Percentiles rank a stretch among this genome's conserved stretches.
These are phyloP conservation scores for Phycodurus eques DNA, from an alignment of 2,113 vertebrate genomes.

Conservation along the genomic window DNA sequence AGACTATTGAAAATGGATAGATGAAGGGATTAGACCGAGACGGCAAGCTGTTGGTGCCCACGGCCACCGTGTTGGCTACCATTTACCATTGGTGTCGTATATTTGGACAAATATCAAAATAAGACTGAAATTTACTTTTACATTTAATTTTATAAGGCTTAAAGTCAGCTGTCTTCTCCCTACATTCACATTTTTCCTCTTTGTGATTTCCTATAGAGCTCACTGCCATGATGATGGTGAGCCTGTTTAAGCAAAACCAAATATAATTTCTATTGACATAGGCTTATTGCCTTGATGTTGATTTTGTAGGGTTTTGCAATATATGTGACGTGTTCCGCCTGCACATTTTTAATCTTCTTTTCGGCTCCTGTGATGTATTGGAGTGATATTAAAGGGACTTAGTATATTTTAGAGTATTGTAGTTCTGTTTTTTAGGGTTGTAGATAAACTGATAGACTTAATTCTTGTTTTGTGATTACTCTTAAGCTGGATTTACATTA, in stretches of 20 bases:
- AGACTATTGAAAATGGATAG: too few relatives aligned
- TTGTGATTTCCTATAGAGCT: conserved; percentile 32
- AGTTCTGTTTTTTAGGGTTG: neutral
- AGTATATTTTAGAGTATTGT: neutral
- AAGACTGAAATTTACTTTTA: neutral
- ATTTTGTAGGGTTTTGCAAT: conserved; percentile 65
- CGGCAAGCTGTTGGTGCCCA: neutral
- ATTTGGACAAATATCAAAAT: neutral
- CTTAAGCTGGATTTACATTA: neutral
- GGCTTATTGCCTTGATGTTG: conserved; percentile 65
- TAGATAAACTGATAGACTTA: neutral
- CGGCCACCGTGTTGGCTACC: neutral
- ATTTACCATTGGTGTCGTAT: neutral
- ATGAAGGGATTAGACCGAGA: neutral
- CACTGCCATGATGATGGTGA: conserved; percentile 52
- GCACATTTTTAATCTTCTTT: conserved; percentile 66
- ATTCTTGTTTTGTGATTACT: too few relatives aligned
- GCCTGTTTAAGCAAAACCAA: conserved; percentile 69
- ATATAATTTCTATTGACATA: conserved; percentile 74
- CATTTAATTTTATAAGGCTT: neutral
- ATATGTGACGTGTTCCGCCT: conserved; percentile 56
- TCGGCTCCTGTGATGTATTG: conserved; percentile 52
- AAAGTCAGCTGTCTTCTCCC: neutral
- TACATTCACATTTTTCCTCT: conserved; percentile 27
- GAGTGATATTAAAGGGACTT: conserved; percentile 52